phyloP scores from a whole-genome alignment of 2,113 vertebrate genomes.

The Dinomys branickii region DNA sequence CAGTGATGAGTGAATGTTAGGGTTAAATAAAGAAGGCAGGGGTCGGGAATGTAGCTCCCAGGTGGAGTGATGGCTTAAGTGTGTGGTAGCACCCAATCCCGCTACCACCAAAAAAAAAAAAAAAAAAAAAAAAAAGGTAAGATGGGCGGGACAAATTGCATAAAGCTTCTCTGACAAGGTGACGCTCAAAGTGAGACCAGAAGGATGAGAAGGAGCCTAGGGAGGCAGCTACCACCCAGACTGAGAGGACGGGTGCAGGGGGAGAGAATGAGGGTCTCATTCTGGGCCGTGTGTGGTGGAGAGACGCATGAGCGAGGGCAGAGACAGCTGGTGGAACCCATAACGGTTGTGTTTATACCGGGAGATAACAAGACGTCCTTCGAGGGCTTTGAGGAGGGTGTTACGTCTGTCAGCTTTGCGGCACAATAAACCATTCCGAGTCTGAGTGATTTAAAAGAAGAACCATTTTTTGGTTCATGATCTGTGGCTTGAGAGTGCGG shows the following conservation, averaged over 20 bases:
- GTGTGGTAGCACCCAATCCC: neutral
- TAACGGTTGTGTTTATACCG: neutral
- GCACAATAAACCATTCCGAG: neutral
- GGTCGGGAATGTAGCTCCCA: neutral
- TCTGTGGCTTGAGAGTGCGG: neutral
- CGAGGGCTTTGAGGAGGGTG: neutral
- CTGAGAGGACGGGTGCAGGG: neutral
- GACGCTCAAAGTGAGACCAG: neutral
- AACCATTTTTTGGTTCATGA: neutral
- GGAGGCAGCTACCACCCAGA: neutral
- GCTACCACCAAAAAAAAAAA: neutral
- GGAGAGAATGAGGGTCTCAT: no score
- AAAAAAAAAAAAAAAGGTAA: neutral
- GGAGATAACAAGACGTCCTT: neutral
- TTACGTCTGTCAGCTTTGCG: neutral
- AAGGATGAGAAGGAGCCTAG: neutral
- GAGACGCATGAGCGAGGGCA: neutral
- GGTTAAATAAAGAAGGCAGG: neutral
- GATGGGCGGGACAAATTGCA: neutral
- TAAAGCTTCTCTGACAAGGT: neutral
- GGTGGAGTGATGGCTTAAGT: neutral
- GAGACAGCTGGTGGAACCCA: neutral
- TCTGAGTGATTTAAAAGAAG: neutral
- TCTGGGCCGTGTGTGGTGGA: no score
- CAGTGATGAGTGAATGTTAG: neutral